Base-by-base conservation (phyloP, 1,140 invertebrate species). In the Xylocopa sonorina region DNA sequence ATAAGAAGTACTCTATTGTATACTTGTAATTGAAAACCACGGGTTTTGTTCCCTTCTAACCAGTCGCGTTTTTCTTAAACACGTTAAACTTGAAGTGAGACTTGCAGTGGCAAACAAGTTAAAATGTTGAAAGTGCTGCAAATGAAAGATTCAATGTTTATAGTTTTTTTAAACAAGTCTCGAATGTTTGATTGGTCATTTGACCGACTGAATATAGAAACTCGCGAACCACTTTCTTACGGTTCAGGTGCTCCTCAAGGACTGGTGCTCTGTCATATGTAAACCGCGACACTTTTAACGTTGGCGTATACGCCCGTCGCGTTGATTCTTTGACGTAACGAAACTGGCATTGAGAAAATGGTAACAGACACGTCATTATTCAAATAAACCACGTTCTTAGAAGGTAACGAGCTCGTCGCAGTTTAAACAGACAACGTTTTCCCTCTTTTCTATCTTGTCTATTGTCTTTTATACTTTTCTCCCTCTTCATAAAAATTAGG, bases 291-390 rank as follows among this genome's bases (percentile, higher is more conserved):
- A 27, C 7, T 64, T 53, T 67, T 51, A 41, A 10, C 51, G 55
- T 43, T 50, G 29, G 48, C n/a, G 34, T 81, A 38, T 51, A 58
- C 46, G 51, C 24, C 58, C 38, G 51, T 77, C 38, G 18, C 9
- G 9, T 68, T 51, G 68, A 48, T 14, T 21, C 55, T 53, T 16
- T 29, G 34, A 21, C 29, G 12, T 66, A 27, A 58, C 60, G 41
- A 51, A 41, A 18, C 51, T 79, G 78, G 63, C 75, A 83, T 82
- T 82, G 80, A 82, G 62, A 69, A 78, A 84, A 84, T 27, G 34
- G 63, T 82, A 84, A 84, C 80, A 50, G 38, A 73, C 53, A 74
- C 80, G 68, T 78, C 80, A 82, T 82, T 83, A 46, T 82, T 82
- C 67, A 43, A 68, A 79, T 67, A 78, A 72, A 78, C 62, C 24